These are phyloP conservation scores for Antigone vipio DNA, from an alignment of 2,113 vertebrate genomes.

Conservation along the genomic window DNA sequence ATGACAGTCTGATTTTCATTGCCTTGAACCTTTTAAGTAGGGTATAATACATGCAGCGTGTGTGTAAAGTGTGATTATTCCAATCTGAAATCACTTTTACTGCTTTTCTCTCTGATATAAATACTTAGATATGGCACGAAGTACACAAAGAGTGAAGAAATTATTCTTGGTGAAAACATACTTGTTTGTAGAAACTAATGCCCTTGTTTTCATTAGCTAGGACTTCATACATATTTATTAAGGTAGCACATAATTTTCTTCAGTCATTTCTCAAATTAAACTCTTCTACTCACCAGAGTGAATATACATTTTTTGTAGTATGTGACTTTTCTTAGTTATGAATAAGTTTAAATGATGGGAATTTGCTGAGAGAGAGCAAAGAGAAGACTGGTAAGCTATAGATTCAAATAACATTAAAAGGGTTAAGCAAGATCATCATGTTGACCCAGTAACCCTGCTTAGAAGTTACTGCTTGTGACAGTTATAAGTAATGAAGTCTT, in stretches of 20 bases:
- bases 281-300: neutral
- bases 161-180: neutral
- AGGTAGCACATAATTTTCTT: neutral
- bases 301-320: neutral
- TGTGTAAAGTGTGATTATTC: neutral
- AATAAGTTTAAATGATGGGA: neutral
- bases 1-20: neutral
- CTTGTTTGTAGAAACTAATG: neutral
- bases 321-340: neutral
- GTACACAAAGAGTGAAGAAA: neutral
- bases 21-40: neutral
- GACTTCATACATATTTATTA: neutral
- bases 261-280: neutral
- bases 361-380: neutral
- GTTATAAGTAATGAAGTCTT: neutral
- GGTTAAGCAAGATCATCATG: neutral
- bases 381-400: neutral
- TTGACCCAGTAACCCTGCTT: neutral
- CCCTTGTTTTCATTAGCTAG: neutral
- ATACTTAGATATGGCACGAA: rapidly evolving
- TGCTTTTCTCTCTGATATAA: neutral
- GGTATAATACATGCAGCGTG: neutral
- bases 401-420: neutral
- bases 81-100: neutral
- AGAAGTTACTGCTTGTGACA: neutral